These are phyloP conservation scores for Gavialis gangeticus DNA, from an alignment of 2,113 vertebrate genomes.

Conservation along the genomic window DNA sequence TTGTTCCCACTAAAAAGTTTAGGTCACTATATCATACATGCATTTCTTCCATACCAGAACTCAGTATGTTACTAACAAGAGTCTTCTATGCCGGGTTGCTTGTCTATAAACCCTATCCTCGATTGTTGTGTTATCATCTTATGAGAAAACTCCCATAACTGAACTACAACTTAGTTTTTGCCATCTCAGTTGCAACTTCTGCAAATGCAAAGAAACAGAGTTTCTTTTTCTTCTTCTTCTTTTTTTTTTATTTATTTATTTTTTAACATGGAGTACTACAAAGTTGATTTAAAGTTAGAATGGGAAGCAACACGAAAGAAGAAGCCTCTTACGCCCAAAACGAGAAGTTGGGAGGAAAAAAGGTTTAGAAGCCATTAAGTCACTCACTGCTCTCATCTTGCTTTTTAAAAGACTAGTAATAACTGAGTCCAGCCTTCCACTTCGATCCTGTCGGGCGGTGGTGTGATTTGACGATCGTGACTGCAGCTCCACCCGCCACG, in stretches of 20 bases:
- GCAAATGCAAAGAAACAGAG: background rate
- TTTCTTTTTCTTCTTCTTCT: background rate
- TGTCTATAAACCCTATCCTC: slow-evolving; percentile 8
- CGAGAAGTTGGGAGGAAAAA: background rate
- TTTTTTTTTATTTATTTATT: no score
- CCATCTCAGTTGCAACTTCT: background rate
- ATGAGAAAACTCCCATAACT: background rate
- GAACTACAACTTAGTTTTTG: background rate
- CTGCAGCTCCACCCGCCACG: no score
- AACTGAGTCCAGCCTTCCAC: no score
- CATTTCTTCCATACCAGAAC: background rate
- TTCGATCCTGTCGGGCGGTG: no score
- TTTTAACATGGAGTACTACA: background rate
- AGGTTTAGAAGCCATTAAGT: background rate
- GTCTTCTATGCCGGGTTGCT: background rate
- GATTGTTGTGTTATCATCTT: background rate
- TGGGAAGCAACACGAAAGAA: background rate
- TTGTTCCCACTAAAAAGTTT: background rate
- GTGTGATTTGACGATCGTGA: no score
- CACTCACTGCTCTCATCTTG: background rate
- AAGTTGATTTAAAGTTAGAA: background rate
- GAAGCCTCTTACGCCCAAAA: background rate
- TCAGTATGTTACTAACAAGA: background rate
- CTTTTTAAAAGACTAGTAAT: no score
- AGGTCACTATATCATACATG: background rate